Evolutionary conservation across 2,888 invertebrate species (phyloP).

Genomic region (Strigamia crassipes): DNA sequence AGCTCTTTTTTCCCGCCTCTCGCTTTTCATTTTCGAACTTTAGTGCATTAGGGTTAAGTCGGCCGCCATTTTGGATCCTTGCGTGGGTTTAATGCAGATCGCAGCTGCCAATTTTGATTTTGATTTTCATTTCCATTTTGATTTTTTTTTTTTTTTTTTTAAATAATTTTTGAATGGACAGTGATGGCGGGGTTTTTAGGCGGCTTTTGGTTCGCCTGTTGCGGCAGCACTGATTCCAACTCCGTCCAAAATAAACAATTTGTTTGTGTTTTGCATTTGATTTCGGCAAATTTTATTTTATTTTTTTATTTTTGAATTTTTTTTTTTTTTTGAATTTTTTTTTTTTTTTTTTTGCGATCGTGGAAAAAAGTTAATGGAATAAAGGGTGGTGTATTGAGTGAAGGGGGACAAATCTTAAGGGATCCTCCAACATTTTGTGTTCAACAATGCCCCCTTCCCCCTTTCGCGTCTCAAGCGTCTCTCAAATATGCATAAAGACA

Average conservation of each 20-base stretch:
- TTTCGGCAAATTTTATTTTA: neutral
- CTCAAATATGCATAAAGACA: constrained; percentile 37
- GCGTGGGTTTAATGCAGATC: no score
- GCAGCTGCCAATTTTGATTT: no score
- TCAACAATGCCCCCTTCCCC: constrained; percentile 6
- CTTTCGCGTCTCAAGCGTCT: constrained; percentile 18
- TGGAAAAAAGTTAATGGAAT: constrained; percentile 25
- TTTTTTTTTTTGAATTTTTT: neutral
- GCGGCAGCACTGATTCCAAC: no score
- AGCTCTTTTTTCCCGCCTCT: neutral
- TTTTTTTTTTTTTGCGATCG: neutral
- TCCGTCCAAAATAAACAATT: no score
- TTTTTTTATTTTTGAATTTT: neutral
- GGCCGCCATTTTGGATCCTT: neutral
- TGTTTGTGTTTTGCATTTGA: neutral
- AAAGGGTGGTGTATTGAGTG: constrained; percentile 27
- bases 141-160: no score
- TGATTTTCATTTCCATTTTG: no score
- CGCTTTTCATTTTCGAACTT: neutral
- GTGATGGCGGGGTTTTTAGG: no score
- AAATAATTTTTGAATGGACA: no score
- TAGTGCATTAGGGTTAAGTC: constrained; percentile 5
- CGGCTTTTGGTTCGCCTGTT: no score
- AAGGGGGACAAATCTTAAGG: constrained; percentile 31
- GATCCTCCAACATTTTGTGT: constrained; percentile 17